Conservation (phyloP, 2,113 vertebrate genomes). For the Ctenodactylus gundi region DNA sequence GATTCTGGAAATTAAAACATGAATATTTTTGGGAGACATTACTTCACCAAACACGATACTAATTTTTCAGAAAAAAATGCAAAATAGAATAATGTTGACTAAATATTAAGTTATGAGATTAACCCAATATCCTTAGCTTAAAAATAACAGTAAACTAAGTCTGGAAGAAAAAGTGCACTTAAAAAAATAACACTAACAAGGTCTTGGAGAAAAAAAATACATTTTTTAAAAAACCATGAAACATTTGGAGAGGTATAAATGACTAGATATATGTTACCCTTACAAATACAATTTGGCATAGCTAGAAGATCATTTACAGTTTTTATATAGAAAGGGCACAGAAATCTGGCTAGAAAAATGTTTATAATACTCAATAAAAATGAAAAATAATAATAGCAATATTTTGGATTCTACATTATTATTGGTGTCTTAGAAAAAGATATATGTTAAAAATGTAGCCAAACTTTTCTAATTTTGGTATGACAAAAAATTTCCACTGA, state of each 20-base stretch:
- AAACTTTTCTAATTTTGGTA: background rate
- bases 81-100: background rate
- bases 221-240: constrained; percentile 39
- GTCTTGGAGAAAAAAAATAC: background rate
- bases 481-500: background rate
- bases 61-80: background rate
- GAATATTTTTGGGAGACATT: background rate
- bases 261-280: background rate
- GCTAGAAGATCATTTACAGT: background rate
- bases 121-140: background rate
- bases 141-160: background rate
- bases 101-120: background rate
- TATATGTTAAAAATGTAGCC: background rate
- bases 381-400: background rate
- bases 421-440: background rate
- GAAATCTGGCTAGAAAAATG: constrained; percentile 19
- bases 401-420: background rate
- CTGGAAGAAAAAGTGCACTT: background rate
- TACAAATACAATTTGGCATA: background rate
- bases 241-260: background rate
- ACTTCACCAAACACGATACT: background rate
- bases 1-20: background rate
- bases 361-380: background rate
- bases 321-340: constrained; percentile 21
- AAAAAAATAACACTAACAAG: background rate